These are phyloP conservation scores for Bos javanicus DNA, from an alignment of 2,113 vertebrate genomes.

Conservation along the genomic window DNA sequence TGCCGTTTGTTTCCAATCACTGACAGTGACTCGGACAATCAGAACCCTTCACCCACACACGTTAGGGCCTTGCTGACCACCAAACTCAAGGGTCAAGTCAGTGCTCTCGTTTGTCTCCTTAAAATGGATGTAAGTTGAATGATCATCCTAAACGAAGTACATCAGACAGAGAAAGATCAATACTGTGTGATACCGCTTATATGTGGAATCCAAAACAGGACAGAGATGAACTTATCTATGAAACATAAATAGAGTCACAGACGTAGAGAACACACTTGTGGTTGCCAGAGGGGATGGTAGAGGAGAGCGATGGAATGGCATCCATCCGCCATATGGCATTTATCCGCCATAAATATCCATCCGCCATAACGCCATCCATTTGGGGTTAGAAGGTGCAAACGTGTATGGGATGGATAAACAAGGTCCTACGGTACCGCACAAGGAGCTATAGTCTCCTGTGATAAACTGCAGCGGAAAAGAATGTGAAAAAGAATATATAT, in stretches of 20 bases:
- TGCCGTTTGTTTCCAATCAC: background rate
- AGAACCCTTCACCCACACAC: fast-evolving
- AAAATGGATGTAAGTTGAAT: background rate
- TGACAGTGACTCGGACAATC: background rate
- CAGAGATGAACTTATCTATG: background rate
- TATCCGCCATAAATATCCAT: too few relatives aligned
- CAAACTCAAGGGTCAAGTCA: background rate
- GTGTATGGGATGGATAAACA: background rate
- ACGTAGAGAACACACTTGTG: fast-evolving
- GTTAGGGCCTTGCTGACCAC: background rate
- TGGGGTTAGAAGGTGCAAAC: background rate
- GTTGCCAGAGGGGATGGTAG: background rate
- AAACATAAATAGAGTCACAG: background rate
- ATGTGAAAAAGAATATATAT: background rate
- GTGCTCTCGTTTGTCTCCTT: background rate
- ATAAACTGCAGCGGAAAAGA: background rate
- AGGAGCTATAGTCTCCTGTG: background rate
- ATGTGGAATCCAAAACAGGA: background rate
- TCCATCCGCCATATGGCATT: too few relatives aligned
- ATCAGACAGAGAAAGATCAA: background rate
- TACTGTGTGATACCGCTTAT: fast-evolving
- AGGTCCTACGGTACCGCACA: background rate
- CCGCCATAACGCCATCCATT: too few relatives aligned
- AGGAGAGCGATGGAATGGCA: fast-evolving
- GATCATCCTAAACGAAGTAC: background rate